Evolutionary conservation across 2,888 invertebrate genomes (phyloP).

Genomic region (Linnaemya tessellans): DNA sequence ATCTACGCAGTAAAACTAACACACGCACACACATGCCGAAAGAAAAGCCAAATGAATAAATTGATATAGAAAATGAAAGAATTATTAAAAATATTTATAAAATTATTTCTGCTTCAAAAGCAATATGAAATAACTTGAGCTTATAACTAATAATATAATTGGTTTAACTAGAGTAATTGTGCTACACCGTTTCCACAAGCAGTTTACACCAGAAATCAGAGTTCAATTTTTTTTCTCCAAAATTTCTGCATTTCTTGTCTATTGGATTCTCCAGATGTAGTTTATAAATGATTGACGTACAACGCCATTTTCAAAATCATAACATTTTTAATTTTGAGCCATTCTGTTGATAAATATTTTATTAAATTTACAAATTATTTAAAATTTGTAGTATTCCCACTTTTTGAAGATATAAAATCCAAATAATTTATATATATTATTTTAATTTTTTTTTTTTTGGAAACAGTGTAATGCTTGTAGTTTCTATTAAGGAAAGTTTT

Average conservation of each 20-base stretch:
- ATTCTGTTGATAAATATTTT: too few relatives aligned
- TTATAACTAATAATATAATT: conserved; percentile 40
- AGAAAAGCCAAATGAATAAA: not conserved
- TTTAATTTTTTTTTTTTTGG: not conserved
- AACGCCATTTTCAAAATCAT: too few relatives aligned
- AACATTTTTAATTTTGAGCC: too few relatives aligned
- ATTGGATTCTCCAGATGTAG: too few relatives aligned
- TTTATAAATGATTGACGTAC: too few relatives aligned
- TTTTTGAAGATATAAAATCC: too few relatives aligned
- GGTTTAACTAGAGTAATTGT: not conserved
- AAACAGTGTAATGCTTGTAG: not conserved
- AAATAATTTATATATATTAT: too few relatives aligned
- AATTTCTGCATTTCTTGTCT: not conserved
- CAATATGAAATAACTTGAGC: conserved; percentile 29
- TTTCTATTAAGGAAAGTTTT: conserved; percentile 35
- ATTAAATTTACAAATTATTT: too few relatives aligned
- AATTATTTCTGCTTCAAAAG: not conserved
- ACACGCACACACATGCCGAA: not conserved
- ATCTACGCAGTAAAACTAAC: conserved; percentile 16
- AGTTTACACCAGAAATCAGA: not conserved
- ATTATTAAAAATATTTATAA: conserved; percentile 6
- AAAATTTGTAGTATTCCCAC: too few relatives aligned
- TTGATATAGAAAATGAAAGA: conserved; percentile 38
- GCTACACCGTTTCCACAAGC: conserved; percentile 1
- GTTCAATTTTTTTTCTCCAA: not conserved